Evolutionary conservation across 2,797 vertebrate genomes (phyloP).

Genomic region (Semotilus atromaculatus): DNA sequence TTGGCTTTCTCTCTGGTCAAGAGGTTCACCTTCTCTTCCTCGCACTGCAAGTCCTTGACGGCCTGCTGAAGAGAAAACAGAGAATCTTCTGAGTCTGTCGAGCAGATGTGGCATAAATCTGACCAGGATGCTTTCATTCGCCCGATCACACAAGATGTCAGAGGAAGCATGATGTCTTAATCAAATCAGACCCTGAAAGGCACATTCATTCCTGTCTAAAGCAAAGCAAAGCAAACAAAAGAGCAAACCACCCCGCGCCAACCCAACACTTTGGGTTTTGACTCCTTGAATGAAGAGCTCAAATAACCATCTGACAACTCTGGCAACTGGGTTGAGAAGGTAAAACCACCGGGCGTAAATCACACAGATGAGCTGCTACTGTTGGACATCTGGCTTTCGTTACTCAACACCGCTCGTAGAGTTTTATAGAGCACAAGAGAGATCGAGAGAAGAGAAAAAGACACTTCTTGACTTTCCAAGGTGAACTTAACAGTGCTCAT

Average conservation of each 20-base stretch:
- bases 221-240: not conserved
- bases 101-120: slow-evolving; percentile 59
- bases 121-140: slow-evolving; percentile 57
- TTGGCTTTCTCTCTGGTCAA: slow-evolving; percentile 79
- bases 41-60: slow-evolving; percentile 78
- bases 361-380: slow-evolving; percentile 63
- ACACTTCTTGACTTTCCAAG: slow-evolving; percentile 3
- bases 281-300: slow-evolving; percentile 6
- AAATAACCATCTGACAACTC: slow-evolving; percentile 1
- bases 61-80: slow-evolving; percentile 73
- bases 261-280: not conserved
- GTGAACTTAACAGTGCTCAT: not conserved
- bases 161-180: slow-evolving; percentile 60
- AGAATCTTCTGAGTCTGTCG: slow-evolving; percentile 55
- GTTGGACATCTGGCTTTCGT: slow-evolving; percentile 67
- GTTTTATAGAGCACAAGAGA: slow-evolving; percentile 32
- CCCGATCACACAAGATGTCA: slow-evolving; percentile 54
- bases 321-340: not conserved
- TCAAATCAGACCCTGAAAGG: slow-evolving; percentile 49
- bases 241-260: not conserved
- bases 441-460: not conserved
- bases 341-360: slow-evolving; percentile 56
- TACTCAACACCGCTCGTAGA: slow-evolving; percentile 48
- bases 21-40: slow-evolving; percentile 81
- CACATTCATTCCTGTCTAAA: slow-evolving; percentile 31